Base-by-base conservation (phyloP, 1,140 invertebrate species). In the Sitophilus oryzae region DNA sequence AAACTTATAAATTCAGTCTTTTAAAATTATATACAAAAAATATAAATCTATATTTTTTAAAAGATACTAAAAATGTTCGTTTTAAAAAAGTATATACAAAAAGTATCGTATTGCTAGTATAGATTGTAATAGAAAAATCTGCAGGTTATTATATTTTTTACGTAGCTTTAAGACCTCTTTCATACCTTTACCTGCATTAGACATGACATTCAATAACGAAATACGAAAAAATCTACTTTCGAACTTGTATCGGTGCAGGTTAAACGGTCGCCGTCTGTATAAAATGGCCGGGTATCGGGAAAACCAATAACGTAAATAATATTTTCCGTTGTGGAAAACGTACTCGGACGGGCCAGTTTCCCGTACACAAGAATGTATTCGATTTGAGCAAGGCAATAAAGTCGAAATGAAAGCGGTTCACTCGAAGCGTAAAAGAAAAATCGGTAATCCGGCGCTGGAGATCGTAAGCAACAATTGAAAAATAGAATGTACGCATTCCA, bases 301-400 rank as follows among this genome's bases (percentile, higher is more conserved):
- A 49, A 41, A 18, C 42, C 25, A 53, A 38, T 46, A 53, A 53
- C 42, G 34, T 53, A 53, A 20, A 46, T 46, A 53, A 53, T 53
- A 53, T 53, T 53, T 53, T 46, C 22, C 14, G 20, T 16, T 20
- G 50, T 37, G 23, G 18, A 21, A 38, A 53, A 42, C 25, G n/a
- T 25, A 38, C 52, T 37, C 43, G 25, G 25, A 30, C 53, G 40
- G 53, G 46, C 23, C 37, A 42, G 45, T 56, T 56, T 56, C 41
- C 37, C 15, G 53, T 19, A 56, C 45, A 49, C 49, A 56, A 56
- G 49, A 56, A 56, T 49, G 45, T 48, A 56, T 56, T 56, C 53
- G 53, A 56, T 56, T 56, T 56, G 38, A 48, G 49, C 11, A 22
- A 38, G 41, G 44, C 45, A 43, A 49, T 56, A 56, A 42, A 49